Evolutionary conservation across 2,113 vertebrate genomes (phyloP).

Genomic region (Tenrec ecaudatus): DNA sequence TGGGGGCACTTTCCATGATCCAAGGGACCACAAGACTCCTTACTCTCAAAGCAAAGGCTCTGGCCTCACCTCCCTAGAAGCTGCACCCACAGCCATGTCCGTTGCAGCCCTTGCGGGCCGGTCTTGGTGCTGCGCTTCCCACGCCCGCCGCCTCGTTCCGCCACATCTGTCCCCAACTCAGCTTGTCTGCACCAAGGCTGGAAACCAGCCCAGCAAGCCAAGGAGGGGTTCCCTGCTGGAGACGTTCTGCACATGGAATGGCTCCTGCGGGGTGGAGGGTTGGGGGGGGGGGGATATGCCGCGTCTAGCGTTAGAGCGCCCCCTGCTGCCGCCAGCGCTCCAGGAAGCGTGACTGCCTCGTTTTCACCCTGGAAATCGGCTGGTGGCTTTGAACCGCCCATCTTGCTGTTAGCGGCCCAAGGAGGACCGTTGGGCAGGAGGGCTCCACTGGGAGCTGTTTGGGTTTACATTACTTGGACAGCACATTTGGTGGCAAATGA

Average conservation of each 20-base stretch:
- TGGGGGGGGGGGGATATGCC: too few species aligned
- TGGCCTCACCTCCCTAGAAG: not conserved
- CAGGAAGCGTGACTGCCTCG: not conserved
- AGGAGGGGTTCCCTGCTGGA: too few species aligned
- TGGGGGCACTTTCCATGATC: not conserved
- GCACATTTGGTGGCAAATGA: not conserved
- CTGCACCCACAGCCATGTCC: not conserved
- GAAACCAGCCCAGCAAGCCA: too few species aligned
- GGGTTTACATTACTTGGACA: rapidly evolving
- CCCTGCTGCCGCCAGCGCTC: constrained; percentile 40
- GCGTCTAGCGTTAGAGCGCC: not conserved
- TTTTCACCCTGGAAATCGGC: too few species aligned
- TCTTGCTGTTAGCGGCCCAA: too few species aligned
- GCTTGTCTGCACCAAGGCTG: too few species aligned
- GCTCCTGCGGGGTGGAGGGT: too few species aligned
- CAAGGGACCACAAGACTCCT: not conserved
- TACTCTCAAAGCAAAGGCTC: not conserved
- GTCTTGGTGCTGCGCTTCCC: constrained; percentile 69
- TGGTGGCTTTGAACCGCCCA: too few species aligned
- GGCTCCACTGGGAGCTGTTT: rapidly evolving
- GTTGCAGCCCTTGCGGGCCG: constrained; percentile 38
- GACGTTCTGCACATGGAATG: too few species aligned
- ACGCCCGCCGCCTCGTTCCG: not conserved
- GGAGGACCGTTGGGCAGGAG: too few species aligned
- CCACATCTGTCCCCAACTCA: constrained; percentile 73